A percentile compares a stretch with the other conserved stretches of the same genome.
Evolutionary conservation across 2,113 vertebrate genomes (phyloP).

Genomic region (Dascyllus trimaculatus): DNA sequence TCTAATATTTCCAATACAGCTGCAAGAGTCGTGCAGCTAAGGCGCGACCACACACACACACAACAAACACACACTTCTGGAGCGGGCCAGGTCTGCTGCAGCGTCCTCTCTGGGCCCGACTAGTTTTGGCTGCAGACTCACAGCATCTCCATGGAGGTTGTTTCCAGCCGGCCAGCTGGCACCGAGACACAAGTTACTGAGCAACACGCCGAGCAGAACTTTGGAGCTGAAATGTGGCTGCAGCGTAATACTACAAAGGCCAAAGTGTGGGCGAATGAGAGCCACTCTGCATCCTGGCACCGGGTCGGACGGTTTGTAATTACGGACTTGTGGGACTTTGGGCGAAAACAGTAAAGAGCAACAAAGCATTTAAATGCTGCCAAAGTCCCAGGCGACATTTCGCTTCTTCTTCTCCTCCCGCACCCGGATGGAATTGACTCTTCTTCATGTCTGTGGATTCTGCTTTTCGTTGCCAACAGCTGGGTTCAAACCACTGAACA

Average conservation of each 20-base stretch:
- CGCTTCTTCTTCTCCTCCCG: slow-evolving; percentile 15
- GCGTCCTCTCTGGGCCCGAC: slow-evolving; percentile 24
- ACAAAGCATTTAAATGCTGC: slow-evolving; percentile 42
- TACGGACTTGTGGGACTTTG: slow-evolving; percentile 51
- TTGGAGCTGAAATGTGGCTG: slow-evolving; percentile 50
- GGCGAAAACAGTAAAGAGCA: slow-evolving; percentile 36
- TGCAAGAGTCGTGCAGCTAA: not conserved
- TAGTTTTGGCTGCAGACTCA: slow-evolving; percentile 43
- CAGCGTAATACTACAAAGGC: slow-evolving; percentile 39
- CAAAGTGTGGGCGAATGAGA: slow-evolving; percentile 56
- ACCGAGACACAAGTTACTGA: slow-evolving; percentile 55
- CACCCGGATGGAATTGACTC: slow-evolving; percentile 30
- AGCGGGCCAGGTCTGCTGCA: slow-evolving; percentile 24
- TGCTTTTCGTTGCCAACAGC: slow-evolving; percentile 23
- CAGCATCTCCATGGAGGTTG: slow-evolving; percentile 51
- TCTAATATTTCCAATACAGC: not conserved
- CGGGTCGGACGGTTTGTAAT: slow-evolving; percentile 58
- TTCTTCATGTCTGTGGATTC: slow-evolving; percentile 14
- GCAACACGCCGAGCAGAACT: slow-evolving; percentile 60
- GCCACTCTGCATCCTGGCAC: slow-evolving; percentile 62
- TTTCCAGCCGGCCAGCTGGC: slow-evolving; percentile 61
- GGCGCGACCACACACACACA: slow-evolving; percentile 25
- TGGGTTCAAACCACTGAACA: slow-evolving; percentile 25
- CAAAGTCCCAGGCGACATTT: slow-evolving; percentile 41
- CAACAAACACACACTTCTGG: slow-evolving; percentile 14